Conservation (phyloP, 2,888 invertebrate species). For the Eristalinus sepulchralis region DNA sequence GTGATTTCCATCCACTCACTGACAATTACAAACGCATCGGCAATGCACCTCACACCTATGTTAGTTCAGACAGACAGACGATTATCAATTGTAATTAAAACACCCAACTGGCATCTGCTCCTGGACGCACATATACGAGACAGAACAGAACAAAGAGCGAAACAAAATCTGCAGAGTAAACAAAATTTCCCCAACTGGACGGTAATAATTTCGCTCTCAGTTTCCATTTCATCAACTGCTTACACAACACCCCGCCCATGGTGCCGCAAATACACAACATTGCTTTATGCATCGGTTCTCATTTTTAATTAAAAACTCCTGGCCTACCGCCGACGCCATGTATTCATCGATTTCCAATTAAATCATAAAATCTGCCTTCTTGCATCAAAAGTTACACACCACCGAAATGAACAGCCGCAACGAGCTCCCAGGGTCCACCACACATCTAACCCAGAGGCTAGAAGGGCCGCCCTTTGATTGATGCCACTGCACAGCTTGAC, state of each 20-base stretch:
- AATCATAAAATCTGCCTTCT: slow-evolving; percentile 59
- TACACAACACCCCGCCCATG: not conserved
- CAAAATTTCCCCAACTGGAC: slow-evolving; percentile 6
- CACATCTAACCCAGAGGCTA: slow-evolving; percentile 34
- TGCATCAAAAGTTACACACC: slow-evolving; percentile 63
- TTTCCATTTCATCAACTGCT: slow-evolving; percentile 25
- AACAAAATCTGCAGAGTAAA: slow-evolving; percentile 17
- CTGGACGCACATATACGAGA: not conserved
- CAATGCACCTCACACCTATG: not conserved
- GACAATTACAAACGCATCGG: not conserved
- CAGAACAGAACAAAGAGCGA: too few relatives aligned
- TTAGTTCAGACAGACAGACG: not conserved
- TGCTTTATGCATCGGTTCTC: slow-evolving; percentile 54
- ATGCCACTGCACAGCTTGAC: not conserved
- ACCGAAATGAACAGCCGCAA: slow-evolving; percentile 38
- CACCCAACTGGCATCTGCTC: not conserved
- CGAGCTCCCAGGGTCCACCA: not conserved
- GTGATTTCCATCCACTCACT: not conserved
- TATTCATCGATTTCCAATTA: slow-evolving; percentile 55
- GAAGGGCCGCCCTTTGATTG: not conserved
- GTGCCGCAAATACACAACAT: slow-evolving; percentile 15
- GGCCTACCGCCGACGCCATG: slow-evolving; percentile 4
- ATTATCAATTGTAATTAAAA: not conserved
- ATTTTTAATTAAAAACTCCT: slow-evolving; percentile 61
- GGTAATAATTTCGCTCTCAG: slow-evolving; percentile 15